Percentiles rank a stretch among this genome's conserved stretches.
These are phyloP conservation scores for Cephus spinipes DNA, from an alignment of 2,888 invertebrate species.

Conservation along the genomic window DNA sequence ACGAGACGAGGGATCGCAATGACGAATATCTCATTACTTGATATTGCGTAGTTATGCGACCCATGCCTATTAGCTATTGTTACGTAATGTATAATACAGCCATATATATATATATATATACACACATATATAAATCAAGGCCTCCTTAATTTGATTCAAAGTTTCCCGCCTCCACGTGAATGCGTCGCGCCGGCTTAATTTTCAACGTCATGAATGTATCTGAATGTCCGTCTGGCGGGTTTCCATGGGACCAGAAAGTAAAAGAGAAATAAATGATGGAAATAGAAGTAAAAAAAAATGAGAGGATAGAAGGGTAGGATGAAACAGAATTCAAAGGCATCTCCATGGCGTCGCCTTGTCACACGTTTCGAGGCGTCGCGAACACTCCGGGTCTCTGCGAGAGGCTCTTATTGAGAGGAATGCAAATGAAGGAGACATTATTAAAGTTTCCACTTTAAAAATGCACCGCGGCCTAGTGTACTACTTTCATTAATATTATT, in stretches of 20 bases:
- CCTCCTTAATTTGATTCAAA: neutral
- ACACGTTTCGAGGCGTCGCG: neutral
- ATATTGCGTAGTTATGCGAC: neutral
- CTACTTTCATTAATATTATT: constrained; percentile 47
- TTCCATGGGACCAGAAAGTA: too few relatives aligned
- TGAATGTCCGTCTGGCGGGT: neutral
- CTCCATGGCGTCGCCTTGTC: neutral
- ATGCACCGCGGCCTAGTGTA: constrained; percentile 23
- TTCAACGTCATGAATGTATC: neutral
- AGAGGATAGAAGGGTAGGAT: neutral
- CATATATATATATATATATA: too few relatives aligned
- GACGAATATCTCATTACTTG: neutral
- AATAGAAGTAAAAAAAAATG: neutral
- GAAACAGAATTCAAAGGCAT: neutral
- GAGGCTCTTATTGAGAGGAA: constrained; percentile 32
- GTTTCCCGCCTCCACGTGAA: neutral
- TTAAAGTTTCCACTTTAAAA: constrained; percentile 41
- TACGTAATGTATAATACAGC: neutral
- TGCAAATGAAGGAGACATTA: constrained; percentile 46
- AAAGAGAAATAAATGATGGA: neutral
- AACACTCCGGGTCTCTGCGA: neutral
- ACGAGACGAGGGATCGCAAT: neutral
- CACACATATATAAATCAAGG: neutral
- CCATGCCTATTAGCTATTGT: neutral
- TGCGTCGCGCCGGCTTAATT: neutral